These are phyloP conservation scores for Fringilla coelebs DNA, from an alignment of 2,797 vertebrate genomes.

Conservation along the genomic window DNA sequence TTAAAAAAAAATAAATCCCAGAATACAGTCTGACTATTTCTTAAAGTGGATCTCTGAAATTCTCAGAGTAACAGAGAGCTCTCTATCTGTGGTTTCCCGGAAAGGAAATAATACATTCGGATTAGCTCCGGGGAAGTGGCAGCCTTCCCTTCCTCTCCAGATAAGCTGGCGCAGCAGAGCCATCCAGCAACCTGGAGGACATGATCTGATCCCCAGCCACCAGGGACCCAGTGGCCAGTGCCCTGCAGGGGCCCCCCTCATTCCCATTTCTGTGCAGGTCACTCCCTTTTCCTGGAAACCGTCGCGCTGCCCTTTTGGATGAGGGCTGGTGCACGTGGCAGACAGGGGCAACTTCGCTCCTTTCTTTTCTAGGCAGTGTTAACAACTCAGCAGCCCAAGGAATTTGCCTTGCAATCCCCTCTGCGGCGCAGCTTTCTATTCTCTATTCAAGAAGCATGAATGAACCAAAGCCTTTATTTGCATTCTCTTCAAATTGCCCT, in stretches of 20 bases:
- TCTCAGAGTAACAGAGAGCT: neutral
- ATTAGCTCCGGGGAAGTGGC: slow-evolving; percentile 5
- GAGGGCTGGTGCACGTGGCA: neutral
- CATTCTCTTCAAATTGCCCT: slow-evolving; percentile 73
- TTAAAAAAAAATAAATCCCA: neutral
- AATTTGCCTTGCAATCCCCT: slow-evolving; percentile 54
- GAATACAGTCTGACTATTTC: neutral
- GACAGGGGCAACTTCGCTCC: neutral
- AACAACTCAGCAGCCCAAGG: slow-evolving; percentile 37
- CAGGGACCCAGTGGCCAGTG: fast-evolving
- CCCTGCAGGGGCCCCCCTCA: neutral
- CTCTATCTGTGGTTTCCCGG: neutral
- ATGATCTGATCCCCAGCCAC: neutral
- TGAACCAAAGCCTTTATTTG: slow-evolving; percentile 68
- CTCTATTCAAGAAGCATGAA: slow-evolving; percentile 62
- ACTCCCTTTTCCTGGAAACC: neutral
- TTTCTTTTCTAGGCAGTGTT: slow-evolving; percentile 49
- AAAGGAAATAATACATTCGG: slow-evolving; percentile 22
- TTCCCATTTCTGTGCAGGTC: neutral
- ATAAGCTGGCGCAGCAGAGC: neutral
- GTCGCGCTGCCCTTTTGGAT: neutral
- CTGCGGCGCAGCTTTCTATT: slow-evolving; percentile 47
- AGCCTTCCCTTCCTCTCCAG: slow-evolving; percentile 16
- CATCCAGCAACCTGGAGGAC: neutral
- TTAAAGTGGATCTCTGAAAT: neutral